These are phyloP conservation scores for Philopedon plagiatum DNA, from an alignment of 2,888 invertebrate genomes.

Conservation along the genomic window DNA sequence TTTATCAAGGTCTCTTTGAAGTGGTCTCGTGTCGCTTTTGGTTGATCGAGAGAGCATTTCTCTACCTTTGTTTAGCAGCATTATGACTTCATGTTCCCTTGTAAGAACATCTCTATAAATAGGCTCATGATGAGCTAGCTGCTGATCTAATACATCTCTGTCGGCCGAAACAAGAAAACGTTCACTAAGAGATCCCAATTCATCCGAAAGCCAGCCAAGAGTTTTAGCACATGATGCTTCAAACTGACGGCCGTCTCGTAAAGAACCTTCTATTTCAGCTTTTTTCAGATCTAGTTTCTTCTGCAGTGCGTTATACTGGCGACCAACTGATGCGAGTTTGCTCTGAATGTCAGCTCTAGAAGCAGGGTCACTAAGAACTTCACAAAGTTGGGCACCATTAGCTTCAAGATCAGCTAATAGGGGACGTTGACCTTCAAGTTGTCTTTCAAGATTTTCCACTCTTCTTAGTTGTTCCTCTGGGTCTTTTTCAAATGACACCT, in stretches of 20 bases:
- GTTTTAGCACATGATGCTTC: slow-evolving; percentile 91
- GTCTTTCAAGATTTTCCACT: slow-evolving; percentile 89
- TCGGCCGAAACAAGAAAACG: slow-evolving; percentile 91
- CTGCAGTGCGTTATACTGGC: slow-evolving; percentile 90
- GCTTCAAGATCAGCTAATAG: slow-evolving; percentile 89
- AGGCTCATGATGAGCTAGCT: slow-evolving; percentile 91
- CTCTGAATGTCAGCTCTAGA: slow-evolving; percentile 92
- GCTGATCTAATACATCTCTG: slow-evolving; percentile 84
- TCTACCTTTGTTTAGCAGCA: slow-evolving; percentile 92
- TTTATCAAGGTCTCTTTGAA: slow-evolving; percentile 87
- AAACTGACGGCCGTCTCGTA: slow-evolving; percentile 90
- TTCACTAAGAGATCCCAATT: slow-evolving; percentile 82
- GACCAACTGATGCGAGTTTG: slow-evolving; percentile 87
- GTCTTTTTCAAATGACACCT: slow-evolving; percentile 84
- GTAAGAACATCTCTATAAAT: slow-evolving; percentile 90
- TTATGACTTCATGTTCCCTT: slow-evolving; percentile 93
- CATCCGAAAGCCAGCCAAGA: slow-evolving; percentile 90
- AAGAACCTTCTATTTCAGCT: slow-evolving; percentile 86
- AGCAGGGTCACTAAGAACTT: slow-evolving; percentile 90
- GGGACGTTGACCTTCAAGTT: slow-evolving; percentile 90
- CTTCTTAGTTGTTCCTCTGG: slow-evolving; percentile 90
- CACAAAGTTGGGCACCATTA: slow-evolving; percentile 90
- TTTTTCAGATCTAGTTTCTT: slow-evolving; percentile 91
- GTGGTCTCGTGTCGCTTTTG: slow-evolving; percentile 73
- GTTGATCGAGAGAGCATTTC: slow-evolving; percentile 73